Conservation (phyloP, 2,888 invertebrate species). For the Aphidius colemani region DNA sequence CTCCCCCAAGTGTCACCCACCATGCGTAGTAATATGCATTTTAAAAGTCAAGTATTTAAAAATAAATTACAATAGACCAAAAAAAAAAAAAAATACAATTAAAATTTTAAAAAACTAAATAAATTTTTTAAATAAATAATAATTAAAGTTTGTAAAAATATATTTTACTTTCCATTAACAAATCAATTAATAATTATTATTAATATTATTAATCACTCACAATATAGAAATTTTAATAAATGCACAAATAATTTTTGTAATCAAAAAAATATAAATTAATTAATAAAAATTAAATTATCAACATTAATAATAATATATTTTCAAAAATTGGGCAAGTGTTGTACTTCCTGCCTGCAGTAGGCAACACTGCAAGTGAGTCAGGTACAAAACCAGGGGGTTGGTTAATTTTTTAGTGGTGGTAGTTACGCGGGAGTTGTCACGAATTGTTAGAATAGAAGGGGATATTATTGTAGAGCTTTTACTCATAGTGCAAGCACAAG, state of each 20-base stretch:
- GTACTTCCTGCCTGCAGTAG: constrained; percentile 50
- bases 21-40: constrained; percentile 28
- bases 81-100: neutral
- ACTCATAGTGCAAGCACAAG: too few relatives aligned
- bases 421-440: constrained; percentile 3
- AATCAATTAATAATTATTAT: too few relatives aligned
- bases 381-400: constrained; percentile 34
- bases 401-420: constrained; percentile 25
- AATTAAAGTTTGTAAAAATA: constrained; percentile 7
- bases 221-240: too few relatives aligned
- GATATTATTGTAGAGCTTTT: neutral
- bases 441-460: neutral
- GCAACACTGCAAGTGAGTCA: constrained; percentile 47
- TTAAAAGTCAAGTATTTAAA: constrained; percentile 14
- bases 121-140: constrained; percentile 5
- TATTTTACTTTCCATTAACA: too few relatives aligned
- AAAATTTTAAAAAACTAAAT: neutral
- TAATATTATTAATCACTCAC: too few relatives aligned
- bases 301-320: too few relatives aligned
- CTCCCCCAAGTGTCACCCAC: constrained; percentile 31
- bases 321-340: constrained; percentile 48
- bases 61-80: neutral
- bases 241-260: too few relatives aligned
- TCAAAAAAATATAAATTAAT: too few relatives aligned
- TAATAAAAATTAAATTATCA: too few relatives aligned